These are phyloP conservation scores for Elegia similella DNA, from an alignment of 2,888 invertebrate genomes.

Conservation along the genomic window DNA sequence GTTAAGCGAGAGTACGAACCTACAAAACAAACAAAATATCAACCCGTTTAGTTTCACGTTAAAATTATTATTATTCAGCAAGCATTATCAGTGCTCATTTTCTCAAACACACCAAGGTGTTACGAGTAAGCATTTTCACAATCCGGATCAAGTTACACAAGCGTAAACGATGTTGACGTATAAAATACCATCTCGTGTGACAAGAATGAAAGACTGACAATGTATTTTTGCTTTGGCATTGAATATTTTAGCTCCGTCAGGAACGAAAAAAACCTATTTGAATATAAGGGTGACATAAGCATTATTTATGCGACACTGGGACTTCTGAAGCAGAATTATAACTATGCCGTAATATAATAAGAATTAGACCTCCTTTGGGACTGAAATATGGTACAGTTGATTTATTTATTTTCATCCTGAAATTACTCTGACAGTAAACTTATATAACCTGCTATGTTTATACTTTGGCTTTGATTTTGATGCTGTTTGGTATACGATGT, in stretches of 20 bases:
- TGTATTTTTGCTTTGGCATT: conserved; percentile 15
- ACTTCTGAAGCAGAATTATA: conserved; percentile 9
- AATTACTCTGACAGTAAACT: too few species aligned
- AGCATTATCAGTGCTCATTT: too few species aligned
- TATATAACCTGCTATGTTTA: too few species aligned
- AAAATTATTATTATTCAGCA: too few species aligned
- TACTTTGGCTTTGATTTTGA: too few species aligned
- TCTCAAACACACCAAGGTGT: conserved; percentile 19
- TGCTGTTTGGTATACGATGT: too few species aligned
- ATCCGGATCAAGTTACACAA: conserved; percentile 23
- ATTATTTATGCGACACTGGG: conserved; percentile 16
- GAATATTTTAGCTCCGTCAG: conserved; percentile 7
- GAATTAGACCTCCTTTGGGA: not conserved
- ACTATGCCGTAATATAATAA: not conserved
- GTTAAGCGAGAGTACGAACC: too few species aligned
- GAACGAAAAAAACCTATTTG: conserved; percentile 13
- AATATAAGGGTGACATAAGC: conserved; percentile 13
- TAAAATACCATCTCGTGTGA: not conserved
- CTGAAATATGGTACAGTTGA: not conserved
- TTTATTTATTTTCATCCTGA: not conserved
- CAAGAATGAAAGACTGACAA: conserved; percentile 5
- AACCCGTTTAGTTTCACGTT: conserved; percentile 5
- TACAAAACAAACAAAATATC: too few species aligned
- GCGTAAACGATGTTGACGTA: conserved; percentile 23
- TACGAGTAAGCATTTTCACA: conserved; percentile 17